Conservation (phyloP, 1,140 invertebrate species). For the Drosophila triauraria region DNA sequence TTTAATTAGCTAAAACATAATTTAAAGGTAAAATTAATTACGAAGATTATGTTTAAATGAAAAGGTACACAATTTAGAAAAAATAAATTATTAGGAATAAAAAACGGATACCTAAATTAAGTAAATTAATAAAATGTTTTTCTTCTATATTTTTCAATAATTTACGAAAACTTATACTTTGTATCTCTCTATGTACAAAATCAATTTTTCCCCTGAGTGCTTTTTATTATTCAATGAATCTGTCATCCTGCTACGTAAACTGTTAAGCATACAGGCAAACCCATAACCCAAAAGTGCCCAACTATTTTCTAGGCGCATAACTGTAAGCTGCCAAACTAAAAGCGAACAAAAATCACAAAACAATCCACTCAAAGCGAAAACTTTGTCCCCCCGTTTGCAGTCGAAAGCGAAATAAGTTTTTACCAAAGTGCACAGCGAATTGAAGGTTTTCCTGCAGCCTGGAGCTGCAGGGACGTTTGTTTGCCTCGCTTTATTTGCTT, state of each 20-base stretch:
- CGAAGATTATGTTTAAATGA: too few relatives aligned
- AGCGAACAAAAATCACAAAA: slow-evolving; percentile 31
- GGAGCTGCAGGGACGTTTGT: slow-evolving; percentile 41
- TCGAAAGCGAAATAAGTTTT: slow-evolving; percentile 37
- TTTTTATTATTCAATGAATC: not conserved
- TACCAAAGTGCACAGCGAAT: slow-evolving; percentile 54
- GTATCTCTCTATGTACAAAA: not conserved
- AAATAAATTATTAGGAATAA: not conserved
- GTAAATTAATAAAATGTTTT: too few relatives aligned
- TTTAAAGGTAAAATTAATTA: too few relatives aligned
- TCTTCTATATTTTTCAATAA: too few relatives aligned
- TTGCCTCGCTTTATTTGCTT: slow-evolving; percentile 59
- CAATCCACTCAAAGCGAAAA: slow-evolving; percentile 64
- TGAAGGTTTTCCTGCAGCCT: slow-evolving; percentile 47
- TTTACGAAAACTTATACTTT: not conserved
- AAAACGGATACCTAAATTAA: too few relatives aligned
- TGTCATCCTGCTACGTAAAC: slow-evolving; percentile 2
- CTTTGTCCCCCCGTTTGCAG: slow-evolving; percentile 37
- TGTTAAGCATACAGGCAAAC: slow-evolving; percentile 15
- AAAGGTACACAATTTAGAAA: not conserved
- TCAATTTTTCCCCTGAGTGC: not conserved
- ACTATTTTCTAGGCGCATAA: slow-evolving; percentile 3
- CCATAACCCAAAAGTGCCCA: slow-evolving; percentile 7
- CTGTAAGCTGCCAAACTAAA: slow-evolving; percentile 20
- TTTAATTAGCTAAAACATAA: not conserved